Base-by-base conservation (phyloP, 2,797 vertebrate genomes). In the Leptodactylus fallax region DNA sequence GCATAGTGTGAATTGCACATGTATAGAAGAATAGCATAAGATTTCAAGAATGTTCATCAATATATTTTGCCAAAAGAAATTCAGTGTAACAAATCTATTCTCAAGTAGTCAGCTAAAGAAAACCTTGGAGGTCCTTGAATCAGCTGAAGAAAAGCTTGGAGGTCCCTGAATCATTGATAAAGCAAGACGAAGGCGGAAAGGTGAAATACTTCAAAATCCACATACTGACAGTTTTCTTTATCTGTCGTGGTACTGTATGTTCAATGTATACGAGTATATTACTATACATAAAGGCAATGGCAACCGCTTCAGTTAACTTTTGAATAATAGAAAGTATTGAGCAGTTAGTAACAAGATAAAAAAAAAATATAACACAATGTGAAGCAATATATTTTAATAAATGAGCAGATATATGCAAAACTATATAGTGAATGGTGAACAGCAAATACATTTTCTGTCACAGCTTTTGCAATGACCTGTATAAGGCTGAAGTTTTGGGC, bases 141-240 rank as follows among this genome's bases (percentile, higher is more conserved):
- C 53, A 47, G 53, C 25, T n/a, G 17, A 56, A 72, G 49, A n/a
- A 83, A 74, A 84, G 51, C 82, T 84, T 7, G 21, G 19, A 84
- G 69, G 12, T 58, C 45, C 17, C 82, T 84, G 36, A 84, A 84
- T 84, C 82, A 74, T 84, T 84, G 25, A 84, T 84, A 84, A 74
- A 84, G 82, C 53, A 45, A 23, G 27, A 8, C 7, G 19, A 58
- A 84, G 2, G 74, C 7, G n/a, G 65, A 83, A 71, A 83, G 67
- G 10, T 60, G 8, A 25, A 74, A 60, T 11, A 47, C 36, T 71
- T 12, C 53, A 36, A 72, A 72, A 84, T 23, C 8, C 71, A 14
- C 13, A 55, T 27, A 84, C 25, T 45, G 25, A 12, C 14, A 63
- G 10, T 67, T 65, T 47, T 25, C 6, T 23, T 53, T 23, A 51